Conservation (phyloP, 2,888 invertebrate species). For the Hypomecis atomaria region DNA sequence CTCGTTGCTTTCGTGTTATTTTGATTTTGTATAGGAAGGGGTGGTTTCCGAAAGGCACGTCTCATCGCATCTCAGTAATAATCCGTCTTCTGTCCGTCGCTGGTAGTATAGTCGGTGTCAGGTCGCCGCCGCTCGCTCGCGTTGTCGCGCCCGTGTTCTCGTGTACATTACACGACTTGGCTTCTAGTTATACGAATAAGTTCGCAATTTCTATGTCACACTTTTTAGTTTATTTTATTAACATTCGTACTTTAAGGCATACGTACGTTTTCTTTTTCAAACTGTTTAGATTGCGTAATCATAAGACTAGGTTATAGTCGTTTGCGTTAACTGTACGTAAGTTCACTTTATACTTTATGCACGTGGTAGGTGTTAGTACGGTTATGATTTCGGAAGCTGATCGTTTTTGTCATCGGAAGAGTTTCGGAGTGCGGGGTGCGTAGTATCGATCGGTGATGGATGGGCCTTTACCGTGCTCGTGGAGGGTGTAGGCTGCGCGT, state of each 20-base stretch:
- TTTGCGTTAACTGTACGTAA: conserved; percentile 77
- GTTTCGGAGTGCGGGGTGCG: conserved; percentile 72
- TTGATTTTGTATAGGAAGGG: conserved; percentile 63
- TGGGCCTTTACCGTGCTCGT: conserved; percentile 56
- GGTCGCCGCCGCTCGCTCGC: conserved; percentile 63
- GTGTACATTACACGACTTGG: conserved; percentile 79
- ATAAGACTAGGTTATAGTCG: conserved; percentile 78
- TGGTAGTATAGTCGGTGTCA: conserved; percentile 61
- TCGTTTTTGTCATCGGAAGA: conserved; percentile 73
- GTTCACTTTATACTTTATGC: conserved; percentile 79
- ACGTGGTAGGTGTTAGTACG: conserved; percentile 71
- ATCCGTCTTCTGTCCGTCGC: conserved; percentile 83
- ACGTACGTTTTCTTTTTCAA: conserved; percentile 58
- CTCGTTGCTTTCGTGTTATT: conserved; percentile 69
- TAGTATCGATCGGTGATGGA: conserved; percentile 54
- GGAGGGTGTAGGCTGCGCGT: conserved; percentile 53
- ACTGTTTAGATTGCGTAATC: conserved; percentile 68
- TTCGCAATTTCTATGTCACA: conserved; percentile 73
- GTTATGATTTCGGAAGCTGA: conserved; percentile 78
- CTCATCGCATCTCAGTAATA: conserved; percentile 79
- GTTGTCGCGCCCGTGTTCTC: conserved; percentile 72
- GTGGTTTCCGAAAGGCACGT: conserved; percentile 80
- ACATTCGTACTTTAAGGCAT: conserved; percentile 74
- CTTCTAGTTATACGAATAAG: conserved; percentile 74
- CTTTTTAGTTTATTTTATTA: conserved; percentile 68